Percentiles rank a stretch among this genome's conserved stretches.
Evolutionary conservation across 1,140 invertebrate genomes (phyloP).

Genomic region (Antheraea pernyi): DNA sequence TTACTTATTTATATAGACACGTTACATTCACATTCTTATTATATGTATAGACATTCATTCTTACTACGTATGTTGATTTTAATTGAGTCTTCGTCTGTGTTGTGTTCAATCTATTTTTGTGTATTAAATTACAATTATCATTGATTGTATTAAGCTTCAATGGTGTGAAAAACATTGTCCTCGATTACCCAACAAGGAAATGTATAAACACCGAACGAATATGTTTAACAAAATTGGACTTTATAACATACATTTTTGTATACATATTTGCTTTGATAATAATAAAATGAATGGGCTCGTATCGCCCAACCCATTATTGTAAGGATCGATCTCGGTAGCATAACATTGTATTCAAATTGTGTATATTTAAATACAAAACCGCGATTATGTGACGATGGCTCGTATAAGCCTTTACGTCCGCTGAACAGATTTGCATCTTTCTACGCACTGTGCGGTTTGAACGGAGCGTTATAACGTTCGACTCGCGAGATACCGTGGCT

Average conservation of each 20-base stretch:
- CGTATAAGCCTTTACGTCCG: constrained; percentile 59
- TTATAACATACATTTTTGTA: neutral
- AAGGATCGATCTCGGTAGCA: constrained; percentile 63
- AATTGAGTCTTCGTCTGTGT: too few species aligned
- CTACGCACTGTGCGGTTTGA: constrained; percentile 36
- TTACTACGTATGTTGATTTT: too few species aligned
- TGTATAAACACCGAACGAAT: constrained; percentile 14
- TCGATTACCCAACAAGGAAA: neutral
- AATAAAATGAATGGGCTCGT: neutral
- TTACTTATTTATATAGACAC: too few species aligned
- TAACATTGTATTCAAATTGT: constrained; percentile 74
- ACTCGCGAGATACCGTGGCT: neutral
- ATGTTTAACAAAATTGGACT: neutral
- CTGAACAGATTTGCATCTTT: constrained; percentile 57
- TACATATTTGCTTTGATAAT: constrained; percentile 6
- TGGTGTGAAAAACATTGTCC: constrained; percentile 44
- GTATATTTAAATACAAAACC: constrained; percentile 75
- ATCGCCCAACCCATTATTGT: constrained; percentile 62
- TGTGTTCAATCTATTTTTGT: too few species aligned
- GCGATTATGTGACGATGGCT: constrained; percentile 71
- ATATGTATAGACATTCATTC: too few species aligned
- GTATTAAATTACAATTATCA: constrained; percentile 37
- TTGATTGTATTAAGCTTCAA: constrained; percentile 25
- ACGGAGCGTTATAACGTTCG: constrained; percentile 24
- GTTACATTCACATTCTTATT: too few species aligned